Evolutionary conservation across 2,888 invertebrate genomes (phyloP), one percentile per base, ranked within the genome.

Genomic region (Drosophila merina): DNA sequence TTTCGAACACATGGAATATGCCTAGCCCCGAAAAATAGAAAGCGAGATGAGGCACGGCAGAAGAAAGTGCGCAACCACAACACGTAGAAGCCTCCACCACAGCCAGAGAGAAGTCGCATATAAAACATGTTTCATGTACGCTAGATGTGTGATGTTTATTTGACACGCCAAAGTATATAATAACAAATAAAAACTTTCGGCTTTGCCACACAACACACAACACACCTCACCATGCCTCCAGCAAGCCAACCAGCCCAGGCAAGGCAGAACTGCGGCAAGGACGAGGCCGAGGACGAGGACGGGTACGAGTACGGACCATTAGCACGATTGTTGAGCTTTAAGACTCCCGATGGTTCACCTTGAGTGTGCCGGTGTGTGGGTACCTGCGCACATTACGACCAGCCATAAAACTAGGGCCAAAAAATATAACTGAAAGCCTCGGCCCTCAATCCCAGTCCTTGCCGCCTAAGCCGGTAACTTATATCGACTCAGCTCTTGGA

Each of bases 121-220:
- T 82, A 87, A 82, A 87, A 76, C 88, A 82, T 87, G 82, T 85
- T 82, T 85, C 82, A 82, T 85, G 76, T 85, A 85, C 83, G 72
- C 57, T 82, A 76, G 83, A 83, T 83, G 88, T 88, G 88, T 88
- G 88, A 83, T 83, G 88, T 88, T 88, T 88, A 88, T 88, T 88
- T 83, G 83, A 83, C 83, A 83, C 88, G 83, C 88, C 86, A 83
- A 83, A 88, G 86, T 88, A 88, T 86, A 88, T 86, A 86, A 86
- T 83, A 86, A 88, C 86, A 83, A 88, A 83, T 83, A 83, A 86
- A 88, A 88, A 86, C 84, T 88, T 86, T 64, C 79, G 77, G 74
- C 69, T 67, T 44, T 69, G 66, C 45, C 66, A 51, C 36, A 60
- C 33, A 45, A 51, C 33, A 60, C 33, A 45, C 14, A 14, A 52